phyloP scores from a whole-genome alignment of 2,888 invertebrate species.

The Drosophila bunnanda region DNA sequence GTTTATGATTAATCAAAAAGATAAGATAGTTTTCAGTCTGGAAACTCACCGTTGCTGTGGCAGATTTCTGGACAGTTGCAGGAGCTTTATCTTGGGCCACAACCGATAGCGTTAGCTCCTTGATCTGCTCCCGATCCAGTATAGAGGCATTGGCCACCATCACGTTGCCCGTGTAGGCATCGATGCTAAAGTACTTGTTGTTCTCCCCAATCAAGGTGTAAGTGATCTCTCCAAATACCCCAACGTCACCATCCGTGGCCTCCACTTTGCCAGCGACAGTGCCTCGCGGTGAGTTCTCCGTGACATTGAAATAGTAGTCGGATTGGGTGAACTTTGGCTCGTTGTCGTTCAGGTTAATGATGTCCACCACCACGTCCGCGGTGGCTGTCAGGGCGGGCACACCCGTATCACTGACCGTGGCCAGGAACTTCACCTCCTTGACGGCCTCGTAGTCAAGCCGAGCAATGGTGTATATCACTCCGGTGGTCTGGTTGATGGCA shows the following conservation, averaged over 20 bases:
- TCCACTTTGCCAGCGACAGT: slow-evolving; percentile 90
- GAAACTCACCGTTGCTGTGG: slow-evolving; percentile 89
- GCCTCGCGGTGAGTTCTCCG: slow-evolving; percentile 91
- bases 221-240: slow-evolving; percentile 90
- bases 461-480: slow-evolving; percentile 90
- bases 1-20: not conserved
- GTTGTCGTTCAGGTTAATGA: slow-evolving; percentile 95
- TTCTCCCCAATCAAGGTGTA: slow-evolving; percentile 92
- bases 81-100: slow-evolving; percentile 93
- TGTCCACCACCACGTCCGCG: slow-evolving; percentile 90
- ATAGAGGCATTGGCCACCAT: slow-evolving; percentile 89
- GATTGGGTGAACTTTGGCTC: slow-evolving; percentile 90
- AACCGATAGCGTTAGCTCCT: slow-evolving; percentile 90
- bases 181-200: slow-evolving; percentile 90
- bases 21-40: no score
- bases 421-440: slow-evolving; percentile 91
- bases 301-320: slow-evolving; percentile 89
- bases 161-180: slow-evolving; percentile 90
- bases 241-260: slow-evolving; percentile 92
- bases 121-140: slow-evolving; percentile 91
- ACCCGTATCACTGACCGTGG: slow-evolving; percentile 94
- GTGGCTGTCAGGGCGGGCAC: slow-evolving; percentile 92
- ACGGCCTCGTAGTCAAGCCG: slow-evolving; percentile 93
- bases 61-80: slow-evolving; percentile 88
- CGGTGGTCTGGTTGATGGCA: slow-evolving; percentile 92